A percentile compares a stretch with the other conserved stretches of the same genome.
phyloP scores from a whole-genome alignment of 2,888 invertebrate genomes.

The Loripinus fragilis region DNA sequence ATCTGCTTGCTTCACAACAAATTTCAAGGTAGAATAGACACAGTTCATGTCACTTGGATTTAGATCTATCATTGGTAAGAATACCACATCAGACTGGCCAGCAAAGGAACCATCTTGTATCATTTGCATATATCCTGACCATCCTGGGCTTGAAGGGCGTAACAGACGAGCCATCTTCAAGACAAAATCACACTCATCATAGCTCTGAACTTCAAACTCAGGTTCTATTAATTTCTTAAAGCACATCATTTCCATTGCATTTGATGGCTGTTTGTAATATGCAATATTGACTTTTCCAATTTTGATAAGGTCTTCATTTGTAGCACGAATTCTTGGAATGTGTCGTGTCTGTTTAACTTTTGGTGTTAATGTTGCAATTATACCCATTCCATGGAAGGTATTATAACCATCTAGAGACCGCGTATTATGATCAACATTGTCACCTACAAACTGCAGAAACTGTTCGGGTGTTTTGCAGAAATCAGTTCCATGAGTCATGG shows the following conservation, averaged over 20 bases:
- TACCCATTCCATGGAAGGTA: conserved; percentile 53
- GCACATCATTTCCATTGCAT: no score
- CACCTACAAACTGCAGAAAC: conserved; percentile 30
- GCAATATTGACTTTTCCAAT: background rate
- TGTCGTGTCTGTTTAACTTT: background rate
- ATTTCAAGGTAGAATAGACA: conserved; percentile 53
- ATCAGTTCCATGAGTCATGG: background rate
- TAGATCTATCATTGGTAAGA: conserved; percentile 67
- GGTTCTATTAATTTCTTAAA: background rate
- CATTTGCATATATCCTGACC: conserved; percentile 53
- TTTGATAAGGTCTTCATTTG: background rate
- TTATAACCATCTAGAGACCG: conserved; percentile 14
- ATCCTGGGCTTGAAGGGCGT: conserved; percentile 30
- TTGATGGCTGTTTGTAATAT: background rate
- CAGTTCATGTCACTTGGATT: conserved; percentile 59
- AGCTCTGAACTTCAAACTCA: background rate
- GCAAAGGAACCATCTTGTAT: background rate
- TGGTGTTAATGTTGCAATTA: conserved; percentile 23
- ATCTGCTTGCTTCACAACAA: conserved; percentile 44
- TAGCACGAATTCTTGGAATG: background rate
- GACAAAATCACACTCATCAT: background rate
- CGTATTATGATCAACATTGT: conserved; percentile 31
- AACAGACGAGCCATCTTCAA: conserved; percentile 30
- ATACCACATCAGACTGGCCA: conserved; percentile 17
- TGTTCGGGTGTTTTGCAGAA: conserved; percentile 14